Percentiles rank a stretch among this genome's conserved stretches.
These are phyloP conservation scores for Myotis davidii DNA, from an alignment of 2,113 vertebrate genomes.

Conservation along the genomic window DNA sequence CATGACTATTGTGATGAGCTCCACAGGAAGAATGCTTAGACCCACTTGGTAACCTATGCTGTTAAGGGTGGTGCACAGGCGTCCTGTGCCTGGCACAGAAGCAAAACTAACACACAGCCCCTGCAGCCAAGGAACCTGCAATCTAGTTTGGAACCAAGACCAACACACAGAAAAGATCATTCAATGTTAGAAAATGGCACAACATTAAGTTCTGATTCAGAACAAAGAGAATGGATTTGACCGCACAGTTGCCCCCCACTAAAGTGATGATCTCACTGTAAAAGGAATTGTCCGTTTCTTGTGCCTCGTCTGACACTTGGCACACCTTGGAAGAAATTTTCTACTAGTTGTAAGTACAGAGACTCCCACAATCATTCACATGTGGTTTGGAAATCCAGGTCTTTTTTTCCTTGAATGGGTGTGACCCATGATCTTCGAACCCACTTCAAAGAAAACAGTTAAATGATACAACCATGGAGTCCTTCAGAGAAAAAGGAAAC, in stretches of 20 bases:
- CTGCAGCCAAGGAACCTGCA: neutral
- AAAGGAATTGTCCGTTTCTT: neutral
- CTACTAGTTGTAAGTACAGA: neutral
- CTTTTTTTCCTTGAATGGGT: constrained; percentile 19
- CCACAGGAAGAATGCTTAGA: neutral
- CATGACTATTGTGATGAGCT: neutral
- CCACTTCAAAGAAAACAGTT: constrained; percentile 52
- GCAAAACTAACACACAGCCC: neutral
- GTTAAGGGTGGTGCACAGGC: neutral
- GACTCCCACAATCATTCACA: neutral
- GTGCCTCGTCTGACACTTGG: neutral
- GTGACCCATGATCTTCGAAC: neutral
- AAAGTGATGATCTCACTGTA: neutral
- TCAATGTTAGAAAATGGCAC: neutral
- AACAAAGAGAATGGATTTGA: neutral
- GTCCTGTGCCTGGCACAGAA: neutral
- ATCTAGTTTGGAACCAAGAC: neutral
- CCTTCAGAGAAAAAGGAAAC: constrained; percentile 38
- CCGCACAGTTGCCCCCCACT: fast-evolving
- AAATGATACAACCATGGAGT: neutral
- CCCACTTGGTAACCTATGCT: neutral
- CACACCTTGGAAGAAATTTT: constrained; percentile 13
- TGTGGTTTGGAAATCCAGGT: constrained; percentile 55
- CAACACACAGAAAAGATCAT: neutral
- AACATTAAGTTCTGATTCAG: neutral